Conservation (phyloP, 1,140 invertebrate genomes). For the Drosophila hydei region DNA sequence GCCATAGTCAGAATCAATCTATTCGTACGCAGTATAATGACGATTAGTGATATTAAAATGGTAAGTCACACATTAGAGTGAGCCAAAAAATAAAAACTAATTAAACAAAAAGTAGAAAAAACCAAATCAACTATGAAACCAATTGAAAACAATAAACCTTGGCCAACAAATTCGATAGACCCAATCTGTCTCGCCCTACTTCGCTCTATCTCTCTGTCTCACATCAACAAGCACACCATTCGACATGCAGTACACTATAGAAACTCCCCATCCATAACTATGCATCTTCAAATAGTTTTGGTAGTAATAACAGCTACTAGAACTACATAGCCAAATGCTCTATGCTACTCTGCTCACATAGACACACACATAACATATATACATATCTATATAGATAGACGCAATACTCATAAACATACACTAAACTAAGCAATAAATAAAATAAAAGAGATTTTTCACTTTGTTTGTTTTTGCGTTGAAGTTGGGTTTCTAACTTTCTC, state of each 20-base stretch:
- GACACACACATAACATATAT: conserved; percentile 5
- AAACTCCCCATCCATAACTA: conserved; percentile 14
- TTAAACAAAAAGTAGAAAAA: background rate
- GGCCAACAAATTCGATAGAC: conserved; percentile 43
- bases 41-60: conserved; percentile 99
- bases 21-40: conserved; percentile 97
- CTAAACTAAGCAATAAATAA: conserved; percentile 20
- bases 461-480: conserved; percentile 49
- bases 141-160: conserved; percentile 35
- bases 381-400: conserved; percentile 12
- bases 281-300: conserved; percentile 22
- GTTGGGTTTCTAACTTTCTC: conserved; percentile 30
- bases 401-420: conserved; percentile 9
- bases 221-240: conserved; percentile 26
- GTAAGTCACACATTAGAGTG: conserved; percentile 87
- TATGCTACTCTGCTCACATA: conserved; percentile 37
- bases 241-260: conserved; percentile 20
- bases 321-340: conserved; percentile 36
- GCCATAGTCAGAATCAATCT: conserved; percentile 97
- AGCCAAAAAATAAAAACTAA: conserved; percentile 11
- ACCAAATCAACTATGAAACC: conserved; percentile 27
- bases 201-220: conserved; percentile 11
- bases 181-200: background rate
- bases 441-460: conserved; percentile 29
- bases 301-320: conserved; percentile 30